These are phyloP conservation scores for Stenolophus ochropezus DNA, from an alignment of 2,888 invertebrate genomes.

Conservation along the genomic window DNA sequence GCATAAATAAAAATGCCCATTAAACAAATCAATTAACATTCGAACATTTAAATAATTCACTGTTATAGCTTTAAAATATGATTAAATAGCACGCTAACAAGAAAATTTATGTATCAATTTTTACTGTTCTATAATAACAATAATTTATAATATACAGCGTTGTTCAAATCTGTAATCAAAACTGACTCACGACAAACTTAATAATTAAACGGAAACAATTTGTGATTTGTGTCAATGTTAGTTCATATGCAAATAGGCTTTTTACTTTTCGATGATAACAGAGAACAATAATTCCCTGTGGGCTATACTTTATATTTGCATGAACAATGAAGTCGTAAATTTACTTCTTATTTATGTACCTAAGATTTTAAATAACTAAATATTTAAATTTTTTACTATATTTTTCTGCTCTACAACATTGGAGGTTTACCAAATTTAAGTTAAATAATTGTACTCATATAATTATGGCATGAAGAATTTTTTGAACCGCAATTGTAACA, in stretches of 20 bases:
- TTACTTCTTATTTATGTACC: not conserved
- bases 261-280: conserved; percentile 23
- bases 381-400: no score
- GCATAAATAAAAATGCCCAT: conserved; percentile 3
- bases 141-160: conserved; percentile 14
- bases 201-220: conserved; percentile 35
- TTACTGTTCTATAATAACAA: conserved; percentile 15
- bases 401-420: no score
- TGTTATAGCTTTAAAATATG: conserved; percentile 1
- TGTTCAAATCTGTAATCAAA: conserved; percentile 22
- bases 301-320: conserved; percentile 2
- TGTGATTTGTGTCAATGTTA: conserved; percentile 35
- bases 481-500: no score
- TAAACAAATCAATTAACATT: conserved; percentile 16
- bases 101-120: not conserved
- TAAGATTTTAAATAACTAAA: not conserved
- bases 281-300: conserved; percentile 9
- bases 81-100: not conserved
- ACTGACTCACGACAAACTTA: conserved; percentile 24
- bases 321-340: conserved; percentile 30
- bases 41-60: conserved; percentile 8
- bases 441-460: no score
- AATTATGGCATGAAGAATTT: no score
- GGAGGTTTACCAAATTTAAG: no score
- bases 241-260: conserved; percentile 15